These are phyloP conservation scores for Carassius gibelio DNA, from an alignment of 2,113 vertebrate species.

Conservation along the genomic window DNA sequence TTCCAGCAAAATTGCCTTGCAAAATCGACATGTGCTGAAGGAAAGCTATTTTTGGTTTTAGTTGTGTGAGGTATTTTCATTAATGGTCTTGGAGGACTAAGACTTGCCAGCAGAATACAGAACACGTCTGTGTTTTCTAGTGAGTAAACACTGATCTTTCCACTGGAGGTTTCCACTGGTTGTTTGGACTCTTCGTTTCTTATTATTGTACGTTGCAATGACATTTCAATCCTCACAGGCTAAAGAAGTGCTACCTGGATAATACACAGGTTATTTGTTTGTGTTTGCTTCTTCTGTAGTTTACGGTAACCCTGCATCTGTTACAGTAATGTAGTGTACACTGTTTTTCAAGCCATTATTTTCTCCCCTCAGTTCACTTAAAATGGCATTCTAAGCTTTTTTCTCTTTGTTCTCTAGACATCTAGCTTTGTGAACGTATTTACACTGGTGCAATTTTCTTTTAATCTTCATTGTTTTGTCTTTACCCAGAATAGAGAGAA, in stretches of 20 bases:
- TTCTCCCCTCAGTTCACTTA: background rate
- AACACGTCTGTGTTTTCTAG: background rate
- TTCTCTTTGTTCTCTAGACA: background rate
- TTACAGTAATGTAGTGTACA: constrained; percentile 40
- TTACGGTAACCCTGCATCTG: background rate
- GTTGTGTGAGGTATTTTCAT: background rate
- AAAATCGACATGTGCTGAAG: background rate
- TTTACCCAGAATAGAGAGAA: background rate
- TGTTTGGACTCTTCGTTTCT: background rate
- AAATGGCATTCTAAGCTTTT: background rate
- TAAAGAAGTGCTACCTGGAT: background rate
- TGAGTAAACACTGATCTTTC: background rate
- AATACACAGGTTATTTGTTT: background rate
- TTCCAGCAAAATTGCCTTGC: background rate
- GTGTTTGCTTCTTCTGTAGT: constrained; percentile 17
- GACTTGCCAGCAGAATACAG: constrained; percentile 5
- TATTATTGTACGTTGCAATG: background rate
- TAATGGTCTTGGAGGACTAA: background rate
- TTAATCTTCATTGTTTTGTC: constrained; percentile 35
- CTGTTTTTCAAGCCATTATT: background rate
- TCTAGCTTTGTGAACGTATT: background rate
- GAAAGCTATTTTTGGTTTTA: background rate
- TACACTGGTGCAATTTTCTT: background rate
- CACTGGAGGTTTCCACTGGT: background rate
- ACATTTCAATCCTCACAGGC: background rate